Conservation (phyloP, 2,113 vertebrate species). For the Hemiprocne comata region DNA sequence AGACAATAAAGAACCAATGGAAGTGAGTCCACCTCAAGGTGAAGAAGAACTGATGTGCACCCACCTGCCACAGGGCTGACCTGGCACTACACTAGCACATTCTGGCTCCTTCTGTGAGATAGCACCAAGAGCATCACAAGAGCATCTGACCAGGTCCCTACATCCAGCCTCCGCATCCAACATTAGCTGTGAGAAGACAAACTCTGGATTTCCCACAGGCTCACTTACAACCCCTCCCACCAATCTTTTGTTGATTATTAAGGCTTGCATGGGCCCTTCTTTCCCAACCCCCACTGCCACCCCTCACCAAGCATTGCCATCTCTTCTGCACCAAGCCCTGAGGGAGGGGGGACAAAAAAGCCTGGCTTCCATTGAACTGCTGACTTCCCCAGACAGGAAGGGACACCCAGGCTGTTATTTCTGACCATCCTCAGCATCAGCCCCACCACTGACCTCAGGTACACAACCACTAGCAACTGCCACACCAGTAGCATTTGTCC, state of each 20-base stretch:
- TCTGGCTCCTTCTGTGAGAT: background rate
- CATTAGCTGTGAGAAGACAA: background rate
- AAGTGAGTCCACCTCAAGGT: background rate
- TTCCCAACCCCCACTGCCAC: accelerated
- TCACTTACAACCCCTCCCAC: background rate
- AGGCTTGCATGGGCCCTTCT: background rate
- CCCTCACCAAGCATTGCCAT: accelerated
- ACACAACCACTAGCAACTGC: background rate
- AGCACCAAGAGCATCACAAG: accelerated
- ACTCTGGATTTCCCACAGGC: background rate
- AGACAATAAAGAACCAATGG: background rate
- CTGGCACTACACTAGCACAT: background rate
- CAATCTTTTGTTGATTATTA: background rate
- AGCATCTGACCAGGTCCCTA: background rate
- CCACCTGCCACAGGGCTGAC: too few species aligned
- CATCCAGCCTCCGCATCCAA: too few species aligned
- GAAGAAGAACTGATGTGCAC: background rate
- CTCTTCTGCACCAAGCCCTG: background rate
- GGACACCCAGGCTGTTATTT: background rate
- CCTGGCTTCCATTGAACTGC: background rate
- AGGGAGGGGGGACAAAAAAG: background rate
- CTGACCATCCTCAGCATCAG: background rate
- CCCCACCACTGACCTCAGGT: background rate
- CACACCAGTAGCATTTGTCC: accelerated
- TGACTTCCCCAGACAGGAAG: background rate